Conservation (phyloP, 2,888 invertebrate genomes). For the Ophion obscuratus region DNA sequence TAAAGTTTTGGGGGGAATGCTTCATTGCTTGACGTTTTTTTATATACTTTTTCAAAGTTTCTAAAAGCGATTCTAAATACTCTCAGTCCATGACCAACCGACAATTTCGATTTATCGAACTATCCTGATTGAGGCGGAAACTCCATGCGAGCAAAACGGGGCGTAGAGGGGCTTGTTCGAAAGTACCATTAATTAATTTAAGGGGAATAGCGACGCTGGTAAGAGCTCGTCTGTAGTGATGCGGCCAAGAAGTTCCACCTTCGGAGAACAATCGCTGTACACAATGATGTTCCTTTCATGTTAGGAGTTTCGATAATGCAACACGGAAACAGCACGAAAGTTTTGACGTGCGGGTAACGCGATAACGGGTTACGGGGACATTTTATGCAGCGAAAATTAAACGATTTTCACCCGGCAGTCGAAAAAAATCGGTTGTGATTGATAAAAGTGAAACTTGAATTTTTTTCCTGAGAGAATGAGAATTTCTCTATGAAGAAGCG, state of each 20-base stretch:
- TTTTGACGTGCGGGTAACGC: not conserved
- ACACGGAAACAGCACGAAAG: not conserved
- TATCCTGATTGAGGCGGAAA: slow-evolving; percentile 55
- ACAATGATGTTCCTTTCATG: slow-evolving; percentile 25
- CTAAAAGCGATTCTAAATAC: not conserved
- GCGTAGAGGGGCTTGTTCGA: slow-evolving; percentile 37
- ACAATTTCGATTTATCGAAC: slow-evolving; percentile 62
- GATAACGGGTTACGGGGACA: not conserved
- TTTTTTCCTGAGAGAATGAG: not conserved
- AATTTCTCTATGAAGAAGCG: not conserved
- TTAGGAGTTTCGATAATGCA: slow-evolving; percentile 12
- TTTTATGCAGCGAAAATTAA: not conserved
- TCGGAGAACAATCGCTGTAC: slow-evolving; percentile 1
- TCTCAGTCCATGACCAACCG: slow-evolving; percentile 20
- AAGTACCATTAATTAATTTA: slow-evolving; percentile 60
- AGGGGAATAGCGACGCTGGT: slow-evolving; percentile 23
- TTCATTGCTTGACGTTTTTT: too few species aligned
- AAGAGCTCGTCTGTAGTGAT: slow-evolving; percentile 21
- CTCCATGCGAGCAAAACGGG: slow-evolving; percentile 26
- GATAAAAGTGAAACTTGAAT: not conserved
- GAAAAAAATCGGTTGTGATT: not conserved
- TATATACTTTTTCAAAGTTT: too few species aligned
- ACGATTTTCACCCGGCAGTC: not conserved
- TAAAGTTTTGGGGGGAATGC: too few species aligned
- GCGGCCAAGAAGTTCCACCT: slow-evolving; percentile 24